These are phyloP conservation scores for Octodonta nipae DNA, from an alignment of 2,888 invertebrate species.

Conservation along the genomic window DNA sequence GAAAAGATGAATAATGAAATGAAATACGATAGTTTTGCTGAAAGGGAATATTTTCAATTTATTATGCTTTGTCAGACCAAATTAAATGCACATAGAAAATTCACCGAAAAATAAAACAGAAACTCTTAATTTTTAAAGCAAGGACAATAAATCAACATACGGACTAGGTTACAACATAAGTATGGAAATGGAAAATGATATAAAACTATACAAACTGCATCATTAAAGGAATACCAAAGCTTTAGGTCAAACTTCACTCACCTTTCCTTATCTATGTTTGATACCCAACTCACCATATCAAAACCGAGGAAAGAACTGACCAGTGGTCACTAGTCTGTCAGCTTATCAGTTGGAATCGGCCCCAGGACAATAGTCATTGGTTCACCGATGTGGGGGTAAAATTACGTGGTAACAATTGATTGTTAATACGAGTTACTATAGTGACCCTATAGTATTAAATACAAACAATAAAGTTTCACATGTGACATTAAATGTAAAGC, in stretches of 20 bases:
- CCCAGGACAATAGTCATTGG: slow-evolving; percentile 28
- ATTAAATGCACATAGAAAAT: too few relatives aligned
- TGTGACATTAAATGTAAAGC: too few relatives aligned
- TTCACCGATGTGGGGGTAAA: slow-evolving; percentile 22
- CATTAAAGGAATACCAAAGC: background rate
- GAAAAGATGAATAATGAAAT: too few relatives aligned
- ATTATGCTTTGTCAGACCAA: too few relatives aligned
- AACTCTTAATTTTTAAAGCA: too few relatives aligned
- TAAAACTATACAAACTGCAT: background rate
- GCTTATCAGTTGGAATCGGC: slow-evolving; percentile 30
- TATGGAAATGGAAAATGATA: too few relatives aligned
- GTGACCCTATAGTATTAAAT: slow-evolving; percentile 26
- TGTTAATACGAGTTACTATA: slow-evolving; percentile 32
- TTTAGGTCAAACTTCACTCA: slow-evolving; percentile 1
- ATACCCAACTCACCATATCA: slow-evolving; percentile 20
- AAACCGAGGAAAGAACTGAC: slow-evolving; percentile 30
- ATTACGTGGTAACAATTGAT: slow-evolving; percentile 36
- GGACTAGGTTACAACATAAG: too few relatives aligned
- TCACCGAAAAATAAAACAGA: too few relatives aligned
- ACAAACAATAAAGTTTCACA: slow-evolving; percentile 29
- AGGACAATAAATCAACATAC: too few relatives aligned
- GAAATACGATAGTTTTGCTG: too few relatives aligned
- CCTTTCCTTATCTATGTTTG: slow-evolving; percentile 4
- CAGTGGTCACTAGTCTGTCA: slow-evolving; percentile 30
- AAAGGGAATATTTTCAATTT: too few relatives aligned